Evolutionary conservation across 1,140 invertebrate species (phyloP).

Genomic region (Eumeta japonica): DNA sequence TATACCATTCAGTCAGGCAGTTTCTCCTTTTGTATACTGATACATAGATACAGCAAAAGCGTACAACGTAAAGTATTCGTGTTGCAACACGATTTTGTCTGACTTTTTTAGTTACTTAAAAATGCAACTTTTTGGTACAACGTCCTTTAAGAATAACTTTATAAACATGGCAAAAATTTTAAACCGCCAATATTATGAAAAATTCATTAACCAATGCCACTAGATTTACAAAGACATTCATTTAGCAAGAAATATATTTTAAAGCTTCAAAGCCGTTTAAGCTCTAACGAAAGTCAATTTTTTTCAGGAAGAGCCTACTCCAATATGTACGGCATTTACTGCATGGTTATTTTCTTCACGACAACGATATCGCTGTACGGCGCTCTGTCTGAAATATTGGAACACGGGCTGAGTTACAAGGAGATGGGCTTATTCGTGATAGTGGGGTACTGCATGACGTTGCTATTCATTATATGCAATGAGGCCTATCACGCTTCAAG

Average conservation of each 20-base stretch:
- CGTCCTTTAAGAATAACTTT: neutral
- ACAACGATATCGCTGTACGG: slow-evolving; percentile 68
- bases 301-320: slow-evolving; percentile 62
- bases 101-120: too few species aligned
- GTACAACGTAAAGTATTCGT: too few species aligned
- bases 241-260: neutral
- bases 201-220: too few species aligned
- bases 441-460: slow-evolving; percentile 65
- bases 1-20: too few species aligned
- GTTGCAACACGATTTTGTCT: too few species aligned
- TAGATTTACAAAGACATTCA: too few species aligned
- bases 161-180: too few species aligned
- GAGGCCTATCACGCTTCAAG: slow-evolving; percentile 65
- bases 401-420: slow-evolving; percentile 64
- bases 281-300: neutral
- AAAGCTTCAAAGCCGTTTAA: neutral
- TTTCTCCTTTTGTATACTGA: too few species aligned
- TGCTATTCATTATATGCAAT: slow-evolving; percentile 69
- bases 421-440: slow-evolving; percentile 68
- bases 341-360: slow-evolving; percentile 67
- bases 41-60: too few species aligned
- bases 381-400: slow-evolving; percentile 66
- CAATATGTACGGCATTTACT: slow-evolving; percentile 71
- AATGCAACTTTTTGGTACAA: too few species aligned
- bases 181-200: neutral